Conservation (phyloP, 37 sponge, comb jelly and placozoan species). For the Geodia barretti region DNA sequence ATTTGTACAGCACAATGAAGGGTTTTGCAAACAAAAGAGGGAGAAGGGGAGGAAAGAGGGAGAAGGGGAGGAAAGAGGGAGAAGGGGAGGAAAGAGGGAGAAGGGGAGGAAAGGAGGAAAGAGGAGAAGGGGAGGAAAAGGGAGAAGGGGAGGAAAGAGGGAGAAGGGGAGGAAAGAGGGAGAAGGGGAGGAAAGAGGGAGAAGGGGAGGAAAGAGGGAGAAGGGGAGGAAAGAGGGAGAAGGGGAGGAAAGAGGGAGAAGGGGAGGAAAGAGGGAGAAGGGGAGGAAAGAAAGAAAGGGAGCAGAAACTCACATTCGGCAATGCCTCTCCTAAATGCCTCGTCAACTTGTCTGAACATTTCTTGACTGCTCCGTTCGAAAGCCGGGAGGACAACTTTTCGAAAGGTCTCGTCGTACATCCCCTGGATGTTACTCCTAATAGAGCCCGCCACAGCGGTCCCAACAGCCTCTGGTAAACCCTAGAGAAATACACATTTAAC, state of each 20-base stretch:
- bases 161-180: too few species aligned
- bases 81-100: neutral
- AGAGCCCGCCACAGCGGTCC: constrained; percentile 16
- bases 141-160: too few species aligned
- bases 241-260: too few species aligned
- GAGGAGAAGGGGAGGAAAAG: neutral
- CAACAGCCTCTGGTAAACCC: constrained; percentile 56
- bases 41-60: too few species aligned
- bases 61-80: neutral
- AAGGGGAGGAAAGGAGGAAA: neutral
- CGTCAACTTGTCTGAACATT: constrained; percentile 83
- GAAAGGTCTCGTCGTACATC: constrained; percentile 46
- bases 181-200: too few species aligned
- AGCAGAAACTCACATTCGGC: constrained; percentile 80
- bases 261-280: too few species aligned
- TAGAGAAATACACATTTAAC: neutral
- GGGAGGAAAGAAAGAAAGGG: too few species aligned
- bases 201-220: too few species aligned
- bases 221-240: too few species aligned
- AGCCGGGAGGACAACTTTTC: constrained; percentile 30
- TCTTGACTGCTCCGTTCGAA: constrained; percentile 74
- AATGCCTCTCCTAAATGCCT: constrained; percentile 70
- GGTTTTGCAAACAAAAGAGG: too few species aligned
- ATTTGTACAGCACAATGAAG: too few species aligned
- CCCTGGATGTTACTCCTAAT: constrained; percentile 32